Percentiles rank a stretch among this genome's conserved stretches.
phyloP scores from a whole-genome alignment of 1,140 invertebrate species.

The Macrobrachium rosenbergii region DNA sequence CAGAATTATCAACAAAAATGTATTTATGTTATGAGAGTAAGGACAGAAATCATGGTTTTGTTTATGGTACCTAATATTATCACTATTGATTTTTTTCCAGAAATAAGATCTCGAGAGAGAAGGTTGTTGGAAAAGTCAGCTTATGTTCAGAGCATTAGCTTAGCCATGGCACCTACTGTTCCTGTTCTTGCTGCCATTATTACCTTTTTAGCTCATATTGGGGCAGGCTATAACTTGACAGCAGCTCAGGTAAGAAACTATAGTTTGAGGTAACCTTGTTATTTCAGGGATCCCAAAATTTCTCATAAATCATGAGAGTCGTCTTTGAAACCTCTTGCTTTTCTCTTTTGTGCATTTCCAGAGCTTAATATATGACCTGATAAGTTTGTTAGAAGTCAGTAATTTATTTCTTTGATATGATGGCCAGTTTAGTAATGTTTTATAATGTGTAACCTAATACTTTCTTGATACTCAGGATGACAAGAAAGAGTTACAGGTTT shows the following conservation, averaged over 20 bases:
- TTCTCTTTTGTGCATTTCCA: no score
- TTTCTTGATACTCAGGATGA: no score
- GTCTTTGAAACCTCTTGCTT: no score
- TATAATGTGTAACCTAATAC: no score
- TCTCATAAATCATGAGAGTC: no score
- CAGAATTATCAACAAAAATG: no score
- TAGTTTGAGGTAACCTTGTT: neutral
- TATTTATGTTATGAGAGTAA: no score
- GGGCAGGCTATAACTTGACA: constrained; percentile 77
- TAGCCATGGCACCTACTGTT: constrained; percentile 69
- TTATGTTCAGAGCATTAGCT: constrained; percentile 80
- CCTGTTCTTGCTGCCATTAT: constrained; percentile 82
- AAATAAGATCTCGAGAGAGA: constrained; percentile 75
- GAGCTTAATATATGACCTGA: no score
- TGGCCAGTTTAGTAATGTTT: no score
- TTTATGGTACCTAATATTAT: neutral
- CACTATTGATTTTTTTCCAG: constrained; percentile 69
- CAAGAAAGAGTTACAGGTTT: no score
- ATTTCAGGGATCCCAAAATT: neutral
- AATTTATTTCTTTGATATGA: no score
- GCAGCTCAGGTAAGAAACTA: constrained; percentile 79
- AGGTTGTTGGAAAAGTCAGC: constrained; percentile 77
- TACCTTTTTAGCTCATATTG: constrained; percentile 79
- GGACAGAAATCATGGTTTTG: neutral
- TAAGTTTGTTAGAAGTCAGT: no score